These are phyloP conservation scores for Turnix velox DNA, from an alignment of 2,113 vertebrate species.

Conservation along the genomic window DNA sequence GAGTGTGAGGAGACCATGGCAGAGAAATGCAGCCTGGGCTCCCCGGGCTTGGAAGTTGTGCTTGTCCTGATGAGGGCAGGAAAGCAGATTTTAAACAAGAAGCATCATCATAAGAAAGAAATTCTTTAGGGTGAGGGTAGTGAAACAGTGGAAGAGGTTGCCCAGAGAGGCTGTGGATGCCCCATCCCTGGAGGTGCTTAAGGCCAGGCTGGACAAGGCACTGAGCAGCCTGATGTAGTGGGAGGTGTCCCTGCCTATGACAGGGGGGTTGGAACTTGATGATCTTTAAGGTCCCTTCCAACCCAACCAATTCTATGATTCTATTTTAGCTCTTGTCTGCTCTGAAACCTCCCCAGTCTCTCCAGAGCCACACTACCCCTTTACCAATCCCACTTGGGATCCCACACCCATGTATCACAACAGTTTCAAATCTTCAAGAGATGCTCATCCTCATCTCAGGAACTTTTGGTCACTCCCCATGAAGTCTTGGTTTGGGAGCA, in stretches of 20 bases:
- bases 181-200: too few relatives aligned
- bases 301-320: too few relatives aligned
- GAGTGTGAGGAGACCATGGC: not conserved
- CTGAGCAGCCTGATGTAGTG: too few relatives aligned
- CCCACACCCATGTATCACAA: not conserved
- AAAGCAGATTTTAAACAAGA: not conserved
- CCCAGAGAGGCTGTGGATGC: too few relatives aligned
- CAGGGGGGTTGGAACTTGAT: too few relatives aligned
- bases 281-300: too few relatives aligned
- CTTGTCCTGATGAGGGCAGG: not conserved
- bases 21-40: not conserved
- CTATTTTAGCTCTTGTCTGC: not conserved
- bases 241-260: too few relatives aligned
- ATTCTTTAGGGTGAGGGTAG: too few relatives aligned
- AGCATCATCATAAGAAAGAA: too few relatives aligned
- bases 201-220: too few relatives aligned
- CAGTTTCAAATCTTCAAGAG: not conserved
- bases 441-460: not conserved
- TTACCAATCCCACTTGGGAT: not conserved
- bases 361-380: not conserved
- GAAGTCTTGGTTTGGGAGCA: rapidly evolving
- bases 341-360: not conserved
- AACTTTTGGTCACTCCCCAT: not conserved
- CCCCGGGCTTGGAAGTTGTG: not conserved
- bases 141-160: too few relatives aligned